Base-by-base conservation (phyloP, 2,113 vertebrate genomes). In the Craseonycteris thonglongyai region DNA sequence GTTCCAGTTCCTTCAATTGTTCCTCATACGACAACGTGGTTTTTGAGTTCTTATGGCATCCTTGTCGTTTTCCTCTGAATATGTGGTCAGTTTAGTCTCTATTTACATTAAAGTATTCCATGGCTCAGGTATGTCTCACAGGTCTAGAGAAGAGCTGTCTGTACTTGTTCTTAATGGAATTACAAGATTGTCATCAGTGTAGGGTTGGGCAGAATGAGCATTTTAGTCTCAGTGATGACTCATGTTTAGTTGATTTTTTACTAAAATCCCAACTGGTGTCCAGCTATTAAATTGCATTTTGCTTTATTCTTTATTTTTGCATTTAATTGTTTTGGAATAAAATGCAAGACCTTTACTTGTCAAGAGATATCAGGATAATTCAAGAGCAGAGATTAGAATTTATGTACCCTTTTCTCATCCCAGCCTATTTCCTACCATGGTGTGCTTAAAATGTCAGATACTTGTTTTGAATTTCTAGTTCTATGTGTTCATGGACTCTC, bases 1-100 rank as follows among this genome's bases (percentile, higher is more conserved):
- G 90, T 33, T 45, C 35, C 69, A 90, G 96, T 97, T 97, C 96
- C 97, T 97, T 83, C 90, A 63, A 92, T 97, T 96, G 97, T 97
- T 94, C 74, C 74, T 91, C 33, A 6, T 51, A 7, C 1, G 79
- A 90, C 89, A 90, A 42, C 63, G 26, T 47, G 47, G 56, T 59
- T 91, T 94, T 83, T 83, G 69, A 90, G 56, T 92, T 47, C 35
- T 75, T 87, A 51, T 51, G 68, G 69, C 83, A 94, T 87, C 86
- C 78, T 94, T 69, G 93, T 93, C 54, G 58, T 82, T 93, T 89
- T 93, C 80, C 79, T 94, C 74, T 93, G 63, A 91, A 56, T 0
- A 7, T 22, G 26, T 38, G 68, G 61, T 66, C 51, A 7, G 15
- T 49, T 94, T 85, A 40, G 33, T 75, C 42, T 94, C 9, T 91